Conservation (phyloP, 2,888 invertebrate genomes). For the Sarcophaga caerulescens region DNA sequence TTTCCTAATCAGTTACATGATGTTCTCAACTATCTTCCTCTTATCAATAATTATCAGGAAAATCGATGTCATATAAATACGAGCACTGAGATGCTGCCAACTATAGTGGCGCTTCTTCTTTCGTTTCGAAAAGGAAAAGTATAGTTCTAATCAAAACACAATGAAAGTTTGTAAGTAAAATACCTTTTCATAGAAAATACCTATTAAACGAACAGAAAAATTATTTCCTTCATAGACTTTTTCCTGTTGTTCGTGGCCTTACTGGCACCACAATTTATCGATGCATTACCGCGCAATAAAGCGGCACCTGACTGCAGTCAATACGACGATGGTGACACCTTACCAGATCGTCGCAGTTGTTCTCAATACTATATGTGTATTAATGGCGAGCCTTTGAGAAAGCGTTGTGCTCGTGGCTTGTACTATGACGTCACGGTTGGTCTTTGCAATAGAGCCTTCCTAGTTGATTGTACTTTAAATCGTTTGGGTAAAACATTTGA, state of each 20-base stretch:
- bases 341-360: constrained; percentile 52
- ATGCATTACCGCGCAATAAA: constrained; percentile 20
- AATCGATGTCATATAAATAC: constrained; percentile 37
- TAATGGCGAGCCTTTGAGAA: constrained; percentile 35
- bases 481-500: constrained; percentile 1
- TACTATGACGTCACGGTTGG: constrained; percentile 47
- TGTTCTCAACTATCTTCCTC: constrained; percentile 29
- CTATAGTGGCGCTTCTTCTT: constrained; percentile 21
- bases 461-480: constrained; percentile 59
- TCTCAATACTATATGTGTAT: constrained; percentile 59
- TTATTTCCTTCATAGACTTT: constrained; percentile 44
- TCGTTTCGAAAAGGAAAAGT: constrained; percentile 23
- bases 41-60: constrained; percentile 23
- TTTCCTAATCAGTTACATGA: constrained; percentile 33
- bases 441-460: constrained; percentile 52
- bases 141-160: constrained; percentile 40
- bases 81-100: constrained; percentile 22
- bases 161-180: constrained; percentile 66
- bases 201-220: neutral
- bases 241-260: constrained; percentile 51
- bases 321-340: constrained; percentile 51
- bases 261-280: constrained; percentile 21
- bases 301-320: constrained; percentile 39
- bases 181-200: neutral
- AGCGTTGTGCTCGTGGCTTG: constrained; percentile 50